Base-by-base conservation (phyloP, 2,113 vertebrate genomes). In the Ammospiza caudacuta region DNA sequence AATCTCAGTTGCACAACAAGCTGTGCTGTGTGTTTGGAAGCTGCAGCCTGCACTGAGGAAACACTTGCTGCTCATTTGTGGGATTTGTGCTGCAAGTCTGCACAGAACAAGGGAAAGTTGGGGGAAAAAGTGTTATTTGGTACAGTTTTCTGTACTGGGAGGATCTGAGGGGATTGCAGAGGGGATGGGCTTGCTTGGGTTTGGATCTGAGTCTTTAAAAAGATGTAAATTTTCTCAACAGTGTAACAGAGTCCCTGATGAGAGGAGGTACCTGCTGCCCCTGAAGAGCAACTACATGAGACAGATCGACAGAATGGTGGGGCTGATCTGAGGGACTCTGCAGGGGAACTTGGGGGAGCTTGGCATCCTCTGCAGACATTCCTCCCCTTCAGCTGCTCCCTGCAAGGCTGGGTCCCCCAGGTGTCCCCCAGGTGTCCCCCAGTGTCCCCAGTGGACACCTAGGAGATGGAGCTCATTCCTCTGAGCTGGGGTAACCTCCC, bases 261-360 rank as follows among this genome's bases (percentile, higher is more conserved):
- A 99, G 97, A 98, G 98, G 35, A 98, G 99, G 7, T 99, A 98
- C 52, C 94, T 98, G 15, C 97, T 99, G 83, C 99, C 99, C 1
- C 81, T 99, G 85, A 99, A 99, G 97, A 99, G 99, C 43, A 94
- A 99, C 95, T 99, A 99, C 98, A 99, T 99, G 99, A 98, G 98
- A 17, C 99, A 99, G 98, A 99, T 99, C 3, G 99, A 99, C 97
- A 98, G 98, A 54, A 99, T 99, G 99, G 99, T 99, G 89, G 99
- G 99, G 31, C 97, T 99, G 92, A 97, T 99, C 83, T 99, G 98
- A 99, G 24, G 11, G n/a, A 4, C 47, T 83, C 47, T 83, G 57
- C 66, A 5, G 7, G 54, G 9, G 7, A 23, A 28, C 43, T 12
- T 3, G 0, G 41, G 39, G 64, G 46, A 92, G 66, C 24, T 2